phyloP scores from a whole-genome alignment of 2,888 invertebrate genomes.

The Odontothrips loti region DNA sequence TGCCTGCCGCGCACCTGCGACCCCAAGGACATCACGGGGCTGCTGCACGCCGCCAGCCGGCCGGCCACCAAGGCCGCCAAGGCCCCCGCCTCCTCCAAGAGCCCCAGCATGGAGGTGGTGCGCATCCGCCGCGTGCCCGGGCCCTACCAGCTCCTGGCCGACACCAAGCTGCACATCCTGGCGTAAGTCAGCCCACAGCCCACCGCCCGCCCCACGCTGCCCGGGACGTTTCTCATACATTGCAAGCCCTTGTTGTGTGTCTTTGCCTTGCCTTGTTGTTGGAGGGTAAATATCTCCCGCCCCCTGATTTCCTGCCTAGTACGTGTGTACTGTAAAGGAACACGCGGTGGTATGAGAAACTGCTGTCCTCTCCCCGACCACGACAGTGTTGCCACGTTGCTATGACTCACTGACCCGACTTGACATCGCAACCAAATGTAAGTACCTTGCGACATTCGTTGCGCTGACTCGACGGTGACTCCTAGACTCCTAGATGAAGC shows the following conservation, averaged over 20 bases:
- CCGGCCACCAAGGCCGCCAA: constrained; percentile 36
- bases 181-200: constrained; percentile 51
- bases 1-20: constrained; percentile 70
- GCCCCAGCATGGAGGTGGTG: constrained; percentile 51
- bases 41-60: constrained; percentile 46
- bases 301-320: no score
- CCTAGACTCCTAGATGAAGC: background rate
- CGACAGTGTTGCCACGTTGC: no score
- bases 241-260: no score
- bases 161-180: constrained; percentile 63
- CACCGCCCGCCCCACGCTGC: no score
- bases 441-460: background rate
- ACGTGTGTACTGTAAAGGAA: no score
- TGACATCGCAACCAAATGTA: background rate
- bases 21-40: constrained; percentile 56
- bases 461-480: background rate
- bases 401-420: no score
- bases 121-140: constrained; percentile 67
- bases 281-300: no score
- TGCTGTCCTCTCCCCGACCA: no score
- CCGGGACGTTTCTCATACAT: no score
- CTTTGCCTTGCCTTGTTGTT: no score
- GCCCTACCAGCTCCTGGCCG: constrained; percentile 57
- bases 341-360: no score
- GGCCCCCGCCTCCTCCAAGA: constrained; percentile 32